Conservation (phyloP, 2,797 vertebrate genomes). For the Argyrosomus regius region DNA sequence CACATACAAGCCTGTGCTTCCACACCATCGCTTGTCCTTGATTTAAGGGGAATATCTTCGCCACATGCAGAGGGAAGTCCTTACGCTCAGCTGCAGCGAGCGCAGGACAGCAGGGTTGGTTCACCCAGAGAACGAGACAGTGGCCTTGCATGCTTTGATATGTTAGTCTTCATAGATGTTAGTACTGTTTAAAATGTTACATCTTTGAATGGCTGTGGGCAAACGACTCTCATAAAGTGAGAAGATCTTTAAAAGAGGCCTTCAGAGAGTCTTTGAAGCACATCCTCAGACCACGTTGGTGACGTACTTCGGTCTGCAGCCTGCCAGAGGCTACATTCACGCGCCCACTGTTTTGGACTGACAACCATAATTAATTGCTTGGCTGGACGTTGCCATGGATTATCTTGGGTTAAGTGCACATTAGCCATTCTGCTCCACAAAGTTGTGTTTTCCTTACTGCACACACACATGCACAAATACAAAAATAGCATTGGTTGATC, state of each 20-base stretch:
- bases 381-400: constrained; percentile 42
- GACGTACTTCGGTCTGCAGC: constrained; percentile 25
- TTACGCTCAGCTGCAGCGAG: constrained; percentile 8
- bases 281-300: constrained; percentile 30
- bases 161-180: constrained; percentile 37
- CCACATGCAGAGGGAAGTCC: background rate
- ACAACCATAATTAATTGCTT: constrained; percentile 54
- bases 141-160: constrained; percentile 47
- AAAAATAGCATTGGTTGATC: constrained; percentile 46
- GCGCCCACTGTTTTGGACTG: constrained; percentile 23
- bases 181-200: constrained; percentile 50
- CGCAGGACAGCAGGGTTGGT: constrained; percentile 14
- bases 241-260: constrained; percentile 30
- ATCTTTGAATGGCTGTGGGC: constrained; percentile 46
- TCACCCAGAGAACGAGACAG: constrained; percentile 18
- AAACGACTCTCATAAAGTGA: constrained; percentile 18
- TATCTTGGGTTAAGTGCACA: constrained; percentile 52
- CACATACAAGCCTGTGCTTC: background rate
- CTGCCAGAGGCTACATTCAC: constrained; percentile 38
- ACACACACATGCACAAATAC: constrained; percentile 7
- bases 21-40: background rate
- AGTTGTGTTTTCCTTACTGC: constrained; percentile 23
- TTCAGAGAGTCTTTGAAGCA: constrained; percentile 52
- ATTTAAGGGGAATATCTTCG: constrained; percentile 3
- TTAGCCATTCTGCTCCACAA: constrained; percentile 27